A percentile compares a stretch with the other conserved stretches of the same genome.
Conservation (phyloP, 2,888 invertebrate species). For the Rhorus exstirpatorius region DNA sequence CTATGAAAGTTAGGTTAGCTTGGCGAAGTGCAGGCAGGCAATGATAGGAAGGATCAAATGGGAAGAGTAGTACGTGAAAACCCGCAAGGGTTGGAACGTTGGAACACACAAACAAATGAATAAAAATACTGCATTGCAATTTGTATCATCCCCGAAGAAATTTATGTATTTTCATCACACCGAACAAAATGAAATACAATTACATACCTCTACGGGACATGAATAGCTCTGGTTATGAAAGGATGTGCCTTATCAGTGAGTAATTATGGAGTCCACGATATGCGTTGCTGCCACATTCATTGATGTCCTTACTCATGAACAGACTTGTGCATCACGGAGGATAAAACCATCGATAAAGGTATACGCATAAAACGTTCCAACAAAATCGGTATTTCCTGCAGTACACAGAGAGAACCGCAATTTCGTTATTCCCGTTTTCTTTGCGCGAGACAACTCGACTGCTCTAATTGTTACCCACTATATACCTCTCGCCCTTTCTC, state of each 20-base stretch:
- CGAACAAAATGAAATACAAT: neutral
- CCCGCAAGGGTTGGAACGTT: too few relatives aligned
- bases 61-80: too few relatives aligned
- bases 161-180: too few relatives aligned
- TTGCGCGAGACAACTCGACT: slow-evolving; percentile 54
- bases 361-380: slow-evolving; percentile 47
- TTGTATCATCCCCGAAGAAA: too few relatives aligned
- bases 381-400: slow-evolving; percentile 44
- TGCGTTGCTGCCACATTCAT: neutral
- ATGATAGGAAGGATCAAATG: too few relatives aligned
- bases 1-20: too few relatives aligned
- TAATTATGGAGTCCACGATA: neutral
- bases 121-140: too few relatives aligned
- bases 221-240: too few relatives aligned
- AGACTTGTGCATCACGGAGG: neutral
- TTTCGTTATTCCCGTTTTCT: slow-evolving; percentile 59
- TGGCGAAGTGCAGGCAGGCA: too few relatives aligned
- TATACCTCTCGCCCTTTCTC: slow-evolving; percentile 15
- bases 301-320: neutral
- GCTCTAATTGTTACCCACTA: slow-evolving; percentile 60
- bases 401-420: slow-evolving; percentile 47
- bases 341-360: slow-evolving; percentile 11
- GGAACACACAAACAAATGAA: too few relatives aligned
- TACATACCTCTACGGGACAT: too few relatives aligned
- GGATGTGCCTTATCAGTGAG: neutral